These are phyloP conservation scores for Drosophila limbata DNA, from an alignment of 2,888 invertebrate genomes.

Conservation along the genomic window DNA sequence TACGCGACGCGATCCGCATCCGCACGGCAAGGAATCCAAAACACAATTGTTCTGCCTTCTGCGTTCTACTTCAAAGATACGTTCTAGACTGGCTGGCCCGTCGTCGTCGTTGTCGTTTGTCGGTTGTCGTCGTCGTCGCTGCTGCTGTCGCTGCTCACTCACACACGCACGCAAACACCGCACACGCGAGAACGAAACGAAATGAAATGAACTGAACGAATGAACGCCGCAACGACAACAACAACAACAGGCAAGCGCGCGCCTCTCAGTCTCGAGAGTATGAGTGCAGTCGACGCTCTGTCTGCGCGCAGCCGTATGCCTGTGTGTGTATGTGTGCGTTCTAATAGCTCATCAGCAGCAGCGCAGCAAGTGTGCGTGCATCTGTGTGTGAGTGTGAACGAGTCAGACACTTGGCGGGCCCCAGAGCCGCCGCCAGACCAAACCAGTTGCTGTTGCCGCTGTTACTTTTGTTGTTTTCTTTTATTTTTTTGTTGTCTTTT, in stretches of 20 bases:
- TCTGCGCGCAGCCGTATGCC: slow-evolving; percentile 36
- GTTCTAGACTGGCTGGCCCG: slow-evolving; percentile 80
- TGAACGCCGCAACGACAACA: slow-evolving; percentile 42
- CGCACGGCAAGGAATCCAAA: slow-evolving; percentile 84
- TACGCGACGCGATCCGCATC: slow-evolving; percentile 79
- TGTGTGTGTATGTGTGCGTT: slow-evolving; percentile 39
- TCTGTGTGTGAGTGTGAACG: slow-evolving; percentile 60
- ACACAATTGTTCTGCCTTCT: slow-evolving; percentile 84
- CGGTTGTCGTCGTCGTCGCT: slow-evolving; percentile 43
- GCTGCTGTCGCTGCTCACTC: slow-evolving; percentile 37
- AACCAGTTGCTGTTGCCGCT: slow-evolving; percentile 51
- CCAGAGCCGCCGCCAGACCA: slow-evolving; percentile 51
- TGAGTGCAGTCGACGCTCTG: slow-evolving; percentile 66
- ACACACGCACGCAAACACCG: slow-evolving; percentile 26
- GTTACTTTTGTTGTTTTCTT: slow-evolving; percentile 19
- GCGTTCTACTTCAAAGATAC: slow-evolving; percentile 82
- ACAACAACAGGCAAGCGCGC: slow-evolving; percentile 33
- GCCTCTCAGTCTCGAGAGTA: slow-evolving; percentile 61
- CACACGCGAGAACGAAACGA: slow-evolving; percentile 54
- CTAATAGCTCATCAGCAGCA: slow-evolving; percentile 64
- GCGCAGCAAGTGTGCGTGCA: slow-evolving; percentile 63
- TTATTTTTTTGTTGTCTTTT: slow-evolving; percentile 9
- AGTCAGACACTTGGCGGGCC: slow-evolving; percentile 70
- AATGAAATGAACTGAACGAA: slow-evolving; percentile 59
- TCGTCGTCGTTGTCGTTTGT: slow-evolving; percentile 38